phyloP scores from a whole-genome alignment of 2,888 invertebrate species.

The Drosophila rellima region DNA sequence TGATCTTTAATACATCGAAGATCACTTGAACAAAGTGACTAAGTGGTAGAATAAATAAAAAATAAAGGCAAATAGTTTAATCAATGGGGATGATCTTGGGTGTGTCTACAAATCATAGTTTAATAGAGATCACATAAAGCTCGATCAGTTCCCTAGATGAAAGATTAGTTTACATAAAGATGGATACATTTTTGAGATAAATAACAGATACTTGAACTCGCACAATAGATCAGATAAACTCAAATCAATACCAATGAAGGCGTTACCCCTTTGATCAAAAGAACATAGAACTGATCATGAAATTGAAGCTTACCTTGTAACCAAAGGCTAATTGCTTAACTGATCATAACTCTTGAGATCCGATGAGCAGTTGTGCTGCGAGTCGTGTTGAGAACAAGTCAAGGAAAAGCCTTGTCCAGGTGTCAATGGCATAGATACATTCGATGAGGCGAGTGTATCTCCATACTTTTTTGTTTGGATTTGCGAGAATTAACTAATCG shows the following conservation, averaged over 20 bases:
- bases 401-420: slow-evolving; percentile 26
- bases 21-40: not conserved
- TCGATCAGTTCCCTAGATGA: not conserved
- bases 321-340: slow-evolving; percentile 16
- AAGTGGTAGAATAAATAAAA: not conserved
- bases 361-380: slow-evolving; percentile 6
- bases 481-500: slow-evolving; percentile 4
- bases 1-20: not conserved
- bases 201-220: too few species aligned
- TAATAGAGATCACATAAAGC: not conserved
- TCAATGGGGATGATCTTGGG: not conserved
- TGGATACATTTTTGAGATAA: not conserved
- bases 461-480: slow-evolving; percentile 16
- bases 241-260: not conserved
- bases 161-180: not conserved
- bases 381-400: slow-evolving; percentile 15
- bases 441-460: not conserved
- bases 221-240: not conserved
- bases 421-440: slow-evolving; percentile 43
- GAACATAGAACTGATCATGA: not conserved
- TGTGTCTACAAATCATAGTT: too few species aligned
- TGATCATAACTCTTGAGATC: slow-evolving; percentile 18
- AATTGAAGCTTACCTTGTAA: slow-evolving; percentile 11
- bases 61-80: not conserved
- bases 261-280: not conserved